Conservation (phyloP, 2,888 invertebrate genomes). For the Portevinia maculata region DNA sequence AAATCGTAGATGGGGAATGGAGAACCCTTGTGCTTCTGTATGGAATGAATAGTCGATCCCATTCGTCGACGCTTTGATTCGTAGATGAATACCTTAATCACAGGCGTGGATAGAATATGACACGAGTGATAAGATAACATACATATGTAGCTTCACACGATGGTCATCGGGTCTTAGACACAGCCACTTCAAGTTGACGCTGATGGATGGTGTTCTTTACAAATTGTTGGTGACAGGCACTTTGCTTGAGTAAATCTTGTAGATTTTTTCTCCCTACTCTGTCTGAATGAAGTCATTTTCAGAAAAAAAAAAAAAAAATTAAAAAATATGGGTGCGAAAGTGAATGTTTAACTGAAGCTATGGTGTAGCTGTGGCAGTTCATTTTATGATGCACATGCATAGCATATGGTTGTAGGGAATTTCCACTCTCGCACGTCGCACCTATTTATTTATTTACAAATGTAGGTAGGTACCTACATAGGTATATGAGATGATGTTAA, state of each 20-base stretch:
- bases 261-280: conserved; percentile 4
- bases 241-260: conserved; percentile 26
- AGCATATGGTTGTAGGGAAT: too few species aligned
- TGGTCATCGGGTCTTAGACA: conserved; percentile 33
- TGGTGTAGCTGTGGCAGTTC: too few species aligned
- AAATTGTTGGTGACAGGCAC: conserved; percentile 27
- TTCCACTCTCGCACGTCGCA: too few species aligned
- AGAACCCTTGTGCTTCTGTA: too few species aligned
- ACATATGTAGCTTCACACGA: conserved; percentile 48
- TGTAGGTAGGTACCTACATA: too few species aligned
- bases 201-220: conserved; percentile 58
- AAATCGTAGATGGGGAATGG: too few species aligned
- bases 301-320: not conserved
- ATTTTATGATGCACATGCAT: too few species aligned
- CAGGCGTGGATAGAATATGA: conserved; percentile 35
- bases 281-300: conserved; percentile 12
- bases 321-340: conserved; percentile 27
- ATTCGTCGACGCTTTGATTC: conserved; percentile 9
- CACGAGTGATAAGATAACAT: too few species aligned
- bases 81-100: conserved; percentile 39
- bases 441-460: too few species aligned
- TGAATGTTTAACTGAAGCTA: too few species aligned
- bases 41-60: conserved; percentile 49
- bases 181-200: conserved; percentile 45
- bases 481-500: too few species aligned